phyloP scores from a whole-genome alignment of 2,888 invertebrate species.

The Parnassius smintheus region DNA sequence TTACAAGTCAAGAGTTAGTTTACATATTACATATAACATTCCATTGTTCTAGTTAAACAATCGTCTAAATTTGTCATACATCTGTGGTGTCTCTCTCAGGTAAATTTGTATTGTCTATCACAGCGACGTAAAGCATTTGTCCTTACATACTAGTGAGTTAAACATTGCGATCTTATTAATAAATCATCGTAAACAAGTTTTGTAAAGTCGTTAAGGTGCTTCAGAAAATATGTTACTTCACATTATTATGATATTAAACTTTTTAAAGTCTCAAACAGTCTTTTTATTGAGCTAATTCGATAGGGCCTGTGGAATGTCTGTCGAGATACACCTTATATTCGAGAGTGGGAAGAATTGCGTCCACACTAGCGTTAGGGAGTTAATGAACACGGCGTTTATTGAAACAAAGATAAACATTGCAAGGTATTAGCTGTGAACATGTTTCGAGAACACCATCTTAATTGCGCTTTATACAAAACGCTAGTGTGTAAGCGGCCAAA shows the following conservation, averaged over 20 bases:
- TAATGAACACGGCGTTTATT: not conserved
- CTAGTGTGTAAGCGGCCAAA: slow-evolving; percentile 28
- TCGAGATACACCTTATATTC: slow-evolving; percentile 46
- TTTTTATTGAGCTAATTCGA: slow-evolving; percentile 76
- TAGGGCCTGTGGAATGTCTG: slow-evolving; percentile 74
- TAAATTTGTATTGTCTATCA: slow-evolving; percentile 76
- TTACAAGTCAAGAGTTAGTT: slow-evolving; percentile 47
- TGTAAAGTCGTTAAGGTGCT: slow-evolving; percentile 72
- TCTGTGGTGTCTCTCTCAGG: slow-evolving; percentile 68
- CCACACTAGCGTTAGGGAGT: slow-evolving; percentile 17
- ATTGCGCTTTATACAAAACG: slow-evolving; percentile 11
- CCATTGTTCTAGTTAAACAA: slow-evolving; percentile 44
- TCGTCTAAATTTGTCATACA: slow-evolving; percentile 51
- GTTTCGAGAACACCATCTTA: not conserved
- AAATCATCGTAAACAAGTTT: slow-evolving; percentile 75
- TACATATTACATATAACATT: slow-evolving; percentile 49
- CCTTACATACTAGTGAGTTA: slow-evolving; percentile 79
- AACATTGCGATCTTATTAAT: slow-evolving; percentile 74
- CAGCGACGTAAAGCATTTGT: slow-evolving; percentile 79
- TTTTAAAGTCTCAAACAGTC: slow-evolving; percentile 75
- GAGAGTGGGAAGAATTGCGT: slow-evolving; percentile 21
- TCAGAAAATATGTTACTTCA: slow-evolving; percentile 71
- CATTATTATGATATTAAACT: slow-evolving; percentile 60
- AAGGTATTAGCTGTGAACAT: too few relatives aligned
- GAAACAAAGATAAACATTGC: too few relatives aligned